phyloP scores from a whole-genome alignment of 2,888 invertebrate genomes.

The Kryphioiulus occultus region DNA sequence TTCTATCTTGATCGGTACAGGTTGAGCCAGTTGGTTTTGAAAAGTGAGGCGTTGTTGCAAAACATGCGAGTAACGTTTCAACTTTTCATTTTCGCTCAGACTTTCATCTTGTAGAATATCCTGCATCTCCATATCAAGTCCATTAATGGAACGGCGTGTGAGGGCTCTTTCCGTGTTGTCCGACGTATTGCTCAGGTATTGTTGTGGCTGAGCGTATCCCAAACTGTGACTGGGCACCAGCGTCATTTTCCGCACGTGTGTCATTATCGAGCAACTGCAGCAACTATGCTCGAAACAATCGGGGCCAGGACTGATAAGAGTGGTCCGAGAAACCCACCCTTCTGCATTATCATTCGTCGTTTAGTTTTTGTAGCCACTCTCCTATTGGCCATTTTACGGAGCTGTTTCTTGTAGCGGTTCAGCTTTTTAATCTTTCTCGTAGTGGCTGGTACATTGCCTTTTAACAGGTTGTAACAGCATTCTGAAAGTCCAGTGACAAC shows the following conservation, averaged over 20 bases:
- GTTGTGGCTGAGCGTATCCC: no score
- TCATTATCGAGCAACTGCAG: neutral
- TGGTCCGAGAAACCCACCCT: neutral
- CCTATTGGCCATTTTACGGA: neutral
- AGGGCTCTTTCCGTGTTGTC: neutral
- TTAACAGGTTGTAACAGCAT: neutral
- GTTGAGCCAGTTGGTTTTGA: neutral
- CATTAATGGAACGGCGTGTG: neutral
- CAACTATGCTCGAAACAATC: neutral
- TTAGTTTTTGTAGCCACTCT: neutral
- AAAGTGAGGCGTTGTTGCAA: neutral
- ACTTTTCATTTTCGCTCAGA: neutral
- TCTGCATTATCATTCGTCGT: neutral
- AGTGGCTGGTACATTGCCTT: neutral
- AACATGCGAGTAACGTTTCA: neutral
- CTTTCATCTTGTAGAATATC: neutral
- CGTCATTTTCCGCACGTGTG: neutral
- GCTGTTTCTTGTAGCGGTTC: neutral
- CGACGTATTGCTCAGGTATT: neutral
- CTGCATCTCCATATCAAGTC: neutral
- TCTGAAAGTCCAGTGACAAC: no score
- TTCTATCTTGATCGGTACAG: neutral
- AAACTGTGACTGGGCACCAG: neutral
- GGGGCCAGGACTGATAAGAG: neutral
- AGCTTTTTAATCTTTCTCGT: neutral